Percentiles rank a stretch among this genome's conserved stretches.
Conservation (phyloP, 2,113 vertebrate genomes). For the Delphinapterus leucas region DNA sequence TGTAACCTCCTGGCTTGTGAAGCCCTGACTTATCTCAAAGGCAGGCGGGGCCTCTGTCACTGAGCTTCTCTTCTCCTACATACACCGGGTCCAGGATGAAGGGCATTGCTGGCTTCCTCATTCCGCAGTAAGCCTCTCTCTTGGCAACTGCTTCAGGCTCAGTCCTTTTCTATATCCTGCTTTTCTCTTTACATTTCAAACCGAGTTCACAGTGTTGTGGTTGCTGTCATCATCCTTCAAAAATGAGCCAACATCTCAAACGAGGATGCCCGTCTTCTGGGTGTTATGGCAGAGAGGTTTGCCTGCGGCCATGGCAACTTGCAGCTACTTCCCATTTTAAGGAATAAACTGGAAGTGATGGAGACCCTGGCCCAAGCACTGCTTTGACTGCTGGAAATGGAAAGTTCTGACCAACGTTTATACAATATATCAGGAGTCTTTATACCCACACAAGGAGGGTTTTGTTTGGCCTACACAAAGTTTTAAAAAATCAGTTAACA, state of each 20-base stretch:
- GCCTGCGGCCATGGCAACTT: rapidly evolving
- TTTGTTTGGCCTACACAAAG: not conserved
- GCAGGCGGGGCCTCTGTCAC: rapidly evolving
- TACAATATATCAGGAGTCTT: rapidly evolving
- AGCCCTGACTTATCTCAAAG: rapidly evolving
- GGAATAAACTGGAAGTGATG: not conserved
- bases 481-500: not conserved
- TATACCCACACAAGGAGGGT: not conserved
- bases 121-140: rapidly evolving
- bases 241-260: rapidly evolving
- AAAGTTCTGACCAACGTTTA: rapidly evolving
- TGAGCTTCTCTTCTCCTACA: rapidly evolving
- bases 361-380: rapidly evolving
- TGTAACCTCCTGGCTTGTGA: not conserved
- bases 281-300: rapidly evolving
- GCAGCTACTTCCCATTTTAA: rapidly evolving
- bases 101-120: rapidly evolving
- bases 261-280: rapidly evolving
- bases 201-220: rapidly evolving
- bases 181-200: not conserved
- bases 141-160: rapidly evolving
- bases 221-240: not conserved
- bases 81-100: rapidly evolving
- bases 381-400: no score
- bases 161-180: rapidly evolving